These are phyloP conservation scores for Euschistus heros DNA, from an alignment of 1,140 invertebrate species.

Conservation along the genomic window DNA sequence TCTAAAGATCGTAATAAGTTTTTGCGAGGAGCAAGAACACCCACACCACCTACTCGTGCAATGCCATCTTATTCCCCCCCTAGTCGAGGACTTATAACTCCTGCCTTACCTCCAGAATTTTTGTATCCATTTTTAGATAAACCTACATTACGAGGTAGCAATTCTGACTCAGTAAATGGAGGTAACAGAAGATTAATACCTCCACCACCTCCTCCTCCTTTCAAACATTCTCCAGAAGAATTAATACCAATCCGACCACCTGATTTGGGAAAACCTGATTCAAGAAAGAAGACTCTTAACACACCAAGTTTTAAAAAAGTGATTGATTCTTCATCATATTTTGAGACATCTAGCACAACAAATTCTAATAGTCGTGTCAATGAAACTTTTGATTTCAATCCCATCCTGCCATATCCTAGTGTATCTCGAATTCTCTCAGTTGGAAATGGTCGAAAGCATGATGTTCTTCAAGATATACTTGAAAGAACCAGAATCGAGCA, in stretches of 20 bases:
- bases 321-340: slow-evolving; percentile 29
- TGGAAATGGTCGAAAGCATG: slow-evolving; percentile 66
- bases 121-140: slow-evolving; percentile 72
- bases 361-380: slow-evolving; percentile 33
- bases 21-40: slow-evolving; percentile 25
- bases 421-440: slow-evolving; percentile 66
- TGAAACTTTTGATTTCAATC: slow-evolving; percentile 45
- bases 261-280: slow-evolving; percentile 38
- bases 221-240: slow-evolving; percentile 61
- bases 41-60: slow-evolving; percentile 37
- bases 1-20: slow-evolving; percentile 29
- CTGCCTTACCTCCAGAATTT: slow-evolving; percentile 60
- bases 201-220: slow-evolving; percentile 61
- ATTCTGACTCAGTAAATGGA: slow-evolving; percentile 32
- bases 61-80: slow-evolving; percentile 71
- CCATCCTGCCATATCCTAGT: slow-evolving; percentile 50
- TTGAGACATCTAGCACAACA: slow-evolving; percentile 31
- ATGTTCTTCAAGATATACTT: slow-evolving; percentile 44
- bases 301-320: slow-evolving; percentile 43
- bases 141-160: slow-evolving; percentile 61
- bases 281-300: slow-evolving; percentile 58
- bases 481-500: slow-evolving; percentile 28
- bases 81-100: slow-evolving; percentile 61
- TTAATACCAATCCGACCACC: slow-evolving; percentile 64
- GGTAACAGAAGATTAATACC: slow-evolving; percentile 37